Evolutionary conservation across 2,797 vertebrate genomes (phyloP).

Genomic region (Dicrostonyx torquatus): DNA sequence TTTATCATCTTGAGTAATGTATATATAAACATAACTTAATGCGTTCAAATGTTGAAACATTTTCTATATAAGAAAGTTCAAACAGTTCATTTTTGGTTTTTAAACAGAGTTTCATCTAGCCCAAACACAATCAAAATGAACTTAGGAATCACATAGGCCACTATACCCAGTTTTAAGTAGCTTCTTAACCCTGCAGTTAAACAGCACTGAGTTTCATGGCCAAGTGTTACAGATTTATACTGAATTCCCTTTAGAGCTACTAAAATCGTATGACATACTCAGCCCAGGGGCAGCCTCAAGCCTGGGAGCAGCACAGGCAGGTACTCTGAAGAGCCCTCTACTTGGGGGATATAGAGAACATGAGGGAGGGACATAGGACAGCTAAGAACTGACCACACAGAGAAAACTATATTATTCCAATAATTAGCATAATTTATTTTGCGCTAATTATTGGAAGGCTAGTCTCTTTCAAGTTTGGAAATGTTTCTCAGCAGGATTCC

Average conservation of each 20-base stretch:
- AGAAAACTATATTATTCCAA: not conserved
- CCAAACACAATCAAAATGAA: not conserved
- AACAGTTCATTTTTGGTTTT: not conserved
- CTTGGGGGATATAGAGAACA: not conserved
- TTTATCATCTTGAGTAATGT: not conserved
- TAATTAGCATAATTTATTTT: not conserved
- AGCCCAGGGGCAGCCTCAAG: not conserved
- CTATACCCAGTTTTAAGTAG: not conserved
- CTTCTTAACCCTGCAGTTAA: not conserved
- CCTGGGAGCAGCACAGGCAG: not conserved
- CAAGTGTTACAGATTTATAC: not conserved
- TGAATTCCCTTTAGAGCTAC: not conserved
- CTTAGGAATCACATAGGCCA: not conserved
- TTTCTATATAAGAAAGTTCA: conserved; percentile 41
- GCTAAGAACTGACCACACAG: not conserved
- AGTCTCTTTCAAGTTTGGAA: not conserved
- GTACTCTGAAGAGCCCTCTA: not conserved
- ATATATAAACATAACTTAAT: not conserved
- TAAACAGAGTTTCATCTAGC: not conserved
- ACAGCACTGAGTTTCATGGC: not conserved
- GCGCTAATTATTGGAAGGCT: not conserved
- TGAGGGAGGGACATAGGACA: not conserved
- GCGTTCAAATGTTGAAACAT: conserved; percentile 8
- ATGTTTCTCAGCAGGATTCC: not conserved
- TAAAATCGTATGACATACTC: not conserved